Base-by-base conservation (phyloP, 1,140 invertebrate genomes). In the Drosophila arawakana region DNA sequence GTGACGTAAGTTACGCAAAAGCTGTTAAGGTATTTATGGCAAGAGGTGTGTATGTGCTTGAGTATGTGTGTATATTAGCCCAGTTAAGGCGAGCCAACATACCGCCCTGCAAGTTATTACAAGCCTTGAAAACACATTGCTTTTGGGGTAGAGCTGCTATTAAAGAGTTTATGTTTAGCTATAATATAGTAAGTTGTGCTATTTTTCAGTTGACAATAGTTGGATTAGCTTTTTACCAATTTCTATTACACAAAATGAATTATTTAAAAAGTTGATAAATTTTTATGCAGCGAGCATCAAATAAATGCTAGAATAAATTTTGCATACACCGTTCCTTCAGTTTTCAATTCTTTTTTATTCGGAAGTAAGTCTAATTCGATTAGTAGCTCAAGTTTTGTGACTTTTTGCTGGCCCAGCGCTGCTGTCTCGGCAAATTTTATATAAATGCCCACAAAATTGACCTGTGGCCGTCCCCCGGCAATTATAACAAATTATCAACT, bases 401-500 rank as follows among this genome's bases (percentile, higher is more conserved):
- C 65, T 70, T 75, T 74, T 47, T 49, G 44, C 11, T 50, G 13
- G 10, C 46, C 11, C 58, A 61, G 15, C 49, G 62, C 68, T 80
- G 70, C 88, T 88, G 83, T 80, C 83, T 66, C 41, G 15, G 70
- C 63, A 78, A 89, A 88, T 88, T 89, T 30, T 89, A 75, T 83
- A 83, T 75, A 89, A 88, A 88, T 89, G 84, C 77, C 83, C 84
- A 80, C 84, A 89, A 89, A 88, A 88, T 88, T 88, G 83, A 88
- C 84, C 83, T 88, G 80, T 78, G 83, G 84, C 80, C 80, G 62
- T 83, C 80, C 84, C 83, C 70, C 77, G 76, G 83, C 83, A 88
- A 88, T 88, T 88, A 88, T 88, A 89, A 89, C 83, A 88, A 88
- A 88, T 88, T 88, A 88, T 88, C 83, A 88, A 88, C 84, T 88